These are phyloP conservation scores for Bubo scandiacus DNA, from an alignment of 2,113 vertebrate genomes.

Conservation along the genomic window DNA sequence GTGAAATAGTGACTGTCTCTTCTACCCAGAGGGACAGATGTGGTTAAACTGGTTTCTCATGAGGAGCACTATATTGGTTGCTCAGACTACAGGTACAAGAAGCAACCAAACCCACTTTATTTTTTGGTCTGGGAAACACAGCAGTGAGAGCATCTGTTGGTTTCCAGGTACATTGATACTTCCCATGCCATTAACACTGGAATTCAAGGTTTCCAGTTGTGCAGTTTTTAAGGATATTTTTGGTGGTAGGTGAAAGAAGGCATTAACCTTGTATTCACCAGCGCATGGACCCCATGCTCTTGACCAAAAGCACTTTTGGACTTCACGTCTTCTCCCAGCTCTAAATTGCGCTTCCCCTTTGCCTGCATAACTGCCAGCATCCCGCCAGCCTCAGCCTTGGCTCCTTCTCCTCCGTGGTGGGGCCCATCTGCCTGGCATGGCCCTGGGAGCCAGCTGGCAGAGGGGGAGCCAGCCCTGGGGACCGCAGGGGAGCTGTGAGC, in stretches of 20 bases:
- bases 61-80: not conserved
- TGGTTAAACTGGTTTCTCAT: not conserved
- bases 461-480: not conserved
- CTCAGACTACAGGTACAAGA: not conserved
- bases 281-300: not conserved
- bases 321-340: not conserved
- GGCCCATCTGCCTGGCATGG: not conserved
- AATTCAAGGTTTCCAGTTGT: not conserved
- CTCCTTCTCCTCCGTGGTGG: not conserved
- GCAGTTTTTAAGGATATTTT: not conserved
- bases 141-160: not conserved
- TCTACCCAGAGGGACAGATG: not conserved
- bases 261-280: not conserved
- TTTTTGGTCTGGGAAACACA: not conserved
- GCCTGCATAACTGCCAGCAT: not conserved
- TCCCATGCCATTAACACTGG: not conserved
- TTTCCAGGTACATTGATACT: not conserved
- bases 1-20: not conserved
- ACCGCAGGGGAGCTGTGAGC: not conserved
- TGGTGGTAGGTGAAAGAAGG: not conserved
- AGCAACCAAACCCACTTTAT: accelerated
- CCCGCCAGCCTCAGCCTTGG: not conserved
- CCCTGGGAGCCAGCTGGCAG: not conserved
- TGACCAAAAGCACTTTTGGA: not conserved
- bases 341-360: not conserved